Evolutionary conservation across 2,888 invertebrate genomes (phyloP), one percentile per base, ranked within the genome.

Genomic region (Andrena fulva): DNA sequence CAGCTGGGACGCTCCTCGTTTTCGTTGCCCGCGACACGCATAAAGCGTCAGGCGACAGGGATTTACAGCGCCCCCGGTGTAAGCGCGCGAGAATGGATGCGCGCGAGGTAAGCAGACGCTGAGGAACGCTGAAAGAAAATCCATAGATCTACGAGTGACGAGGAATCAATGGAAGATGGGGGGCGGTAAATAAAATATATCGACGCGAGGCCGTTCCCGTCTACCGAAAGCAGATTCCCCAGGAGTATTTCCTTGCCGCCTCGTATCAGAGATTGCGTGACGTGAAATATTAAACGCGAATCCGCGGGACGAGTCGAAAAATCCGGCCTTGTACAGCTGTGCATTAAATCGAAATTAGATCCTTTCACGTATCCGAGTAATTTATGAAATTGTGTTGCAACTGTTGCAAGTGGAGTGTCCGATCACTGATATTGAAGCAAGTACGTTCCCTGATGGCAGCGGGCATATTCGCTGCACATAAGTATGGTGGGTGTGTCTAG

Each of bases 191-290:
- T 72, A 71, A 64, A 83, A 85, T 72, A 78, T 76, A 85, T 77
- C 67, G 71, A 83, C 76, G 33, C 48, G 52, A 48, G 52, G 12
- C 42, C 31, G 27, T 69, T 59, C 50, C 33, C 52, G 68, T 56
- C 63, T 24, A 31, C 42, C 59, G 48, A 67, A 71, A 60, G 68
- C 81, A 80, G 80, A 80, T 80, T 80, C 80, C 80, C 80, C 79
- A 63, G 50, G 80, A 64, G 74, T 75, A 56, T 85, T 69, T 62
- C 68, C 74, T 60, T 66, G 71, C 64, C 64, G 64, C 50, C 48
- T 66, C 69, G 48, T 78, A 82, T 85, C 64, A 71, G 54, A 74
- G 59, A 78, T 54, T 78, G 78, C 69, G 62, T 66, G 82, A 75
- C 50, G 63, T 62, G 70, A 80, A 82, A 74, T 80, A 80, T 80